A percentile compares a stretch with the other conserved stretches of the same genome.
Evolutionary conservation across 2,113 vertebrate species (phyloP).

Genomic region (Tragelaphus strepsiceros): DNA sequence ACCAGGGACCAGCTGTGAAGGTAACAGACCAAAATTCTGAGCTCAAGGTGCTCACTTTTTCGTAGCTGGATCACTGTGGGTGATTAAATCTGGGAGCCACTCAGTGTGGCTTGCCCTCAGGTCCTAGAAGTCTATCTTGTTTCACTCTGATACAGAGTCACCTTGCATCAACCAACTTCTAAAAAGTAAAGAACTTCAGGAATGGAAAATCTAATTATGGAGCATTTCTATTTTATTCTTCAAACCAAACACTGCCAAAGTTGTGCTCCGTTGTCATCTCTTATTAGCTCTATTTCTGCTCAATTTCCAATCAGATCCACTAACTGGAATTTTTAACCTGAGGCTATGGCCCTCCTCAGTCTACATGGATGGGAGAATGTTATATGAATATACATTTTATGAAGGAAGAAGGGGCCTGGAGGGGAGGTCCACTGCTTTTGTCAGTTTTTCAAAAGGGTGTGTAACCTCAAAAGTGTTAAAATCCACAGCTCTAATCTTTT

Average conservation of each 20-base stretch:
- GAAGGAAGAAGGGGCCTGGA: background rate
- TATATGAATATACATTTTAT: background rate
- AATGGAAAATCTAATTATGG: background rate
- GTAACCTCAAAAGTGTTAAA: background rate
- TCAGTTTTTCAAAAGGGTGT: background rate
- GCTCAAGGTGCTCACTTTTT: fast-evolving
- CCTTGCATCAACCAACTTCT: background rate
- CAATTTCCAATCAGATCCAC: background rate
- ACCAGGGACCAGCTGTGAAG: background rate
- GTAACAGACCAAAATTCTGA: background rate
- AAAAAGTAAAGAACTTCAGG: background rate
- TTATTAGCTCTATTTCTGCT: background rate
- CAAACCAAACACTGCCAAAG: background rate
- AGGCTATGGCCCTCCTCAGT: background rate
- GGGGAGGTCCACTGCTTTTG: background rate
- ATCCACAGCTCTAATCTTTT: background rate
- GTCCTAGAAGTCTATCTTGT: background rate
- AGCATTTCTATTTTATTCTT: background rate
- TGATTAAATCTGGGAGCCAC: background rate
- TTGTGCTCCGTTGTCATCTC: background rate
- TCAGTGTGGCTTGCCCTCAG: background rate
- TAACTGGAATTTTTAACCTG: background rate
- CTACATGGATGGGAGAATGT: no score
- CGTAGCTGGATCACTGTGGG: background rate
- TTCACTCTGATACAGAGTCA: background rate